Evolutionary conservation across 2,113 vertebrate species (phyloP).

Genomic region (Stigmatopora argus): DNA sequence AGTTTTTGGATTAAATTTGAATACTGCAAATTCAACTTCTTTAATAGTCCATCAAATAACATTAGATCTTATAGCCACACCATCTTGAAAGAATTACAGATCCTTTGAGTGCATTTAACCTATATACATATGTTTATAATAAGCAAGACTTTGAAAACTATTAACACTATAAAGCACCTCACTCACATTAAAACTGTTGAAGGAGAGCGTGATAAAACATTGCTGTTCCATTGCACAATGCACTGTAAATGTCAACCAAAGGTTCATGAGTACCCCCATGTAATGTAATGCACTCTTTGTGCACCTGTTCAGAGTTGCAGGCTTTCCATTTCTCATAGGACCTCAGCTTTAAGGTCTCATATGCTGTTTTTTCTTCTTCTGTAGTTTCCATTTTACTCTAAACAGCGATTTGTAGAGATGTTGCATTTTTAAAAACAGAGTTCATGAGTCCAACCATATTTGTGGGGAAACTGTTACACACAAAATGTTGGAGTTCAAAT

Average conservation of each 20-base stretch:
- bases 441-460: neutral
- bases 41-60: conserved; percentile 1
- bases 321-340: neutral
- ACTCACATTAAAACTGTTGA: conserved; percentile 25
- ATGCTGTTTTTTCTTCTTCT: neutral
- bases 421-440: neutral
- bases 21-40: neutral
- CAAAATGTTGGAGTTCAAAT: neutral
- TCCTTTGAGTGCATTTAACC: conserved; percentile 27
- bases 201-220: conserved; percentile 10
- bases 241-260: conserved; percentile 13
- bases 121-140: conserved; percentile 7
- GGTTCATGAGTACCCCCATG: conserved; percentile 2
- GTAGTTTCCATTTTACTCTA: neutral
- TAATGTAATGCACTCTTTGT: conserved; percentile 17
- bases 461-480: neutral
- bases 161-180: conserved; percentile 31
- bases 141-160: conserved; percentile 30
- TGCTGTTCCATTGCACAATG: conserved; percentile 11
- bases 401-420: neutral
- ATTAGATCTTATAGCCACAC: neutral
- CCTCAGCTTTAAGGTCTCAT: neutral
- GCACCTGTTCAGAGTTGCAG: conserved; percentile 36
- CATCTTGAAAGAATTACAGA: conserved; percentile 35
- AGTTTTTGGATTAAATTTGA: conserved; percentile 15